A percentile compares a stretch with the other conserved stretches of the same genome.
Conservation (phyloP, 2,888 invertebrate species). For the Diabrotica balteata region DNA sequence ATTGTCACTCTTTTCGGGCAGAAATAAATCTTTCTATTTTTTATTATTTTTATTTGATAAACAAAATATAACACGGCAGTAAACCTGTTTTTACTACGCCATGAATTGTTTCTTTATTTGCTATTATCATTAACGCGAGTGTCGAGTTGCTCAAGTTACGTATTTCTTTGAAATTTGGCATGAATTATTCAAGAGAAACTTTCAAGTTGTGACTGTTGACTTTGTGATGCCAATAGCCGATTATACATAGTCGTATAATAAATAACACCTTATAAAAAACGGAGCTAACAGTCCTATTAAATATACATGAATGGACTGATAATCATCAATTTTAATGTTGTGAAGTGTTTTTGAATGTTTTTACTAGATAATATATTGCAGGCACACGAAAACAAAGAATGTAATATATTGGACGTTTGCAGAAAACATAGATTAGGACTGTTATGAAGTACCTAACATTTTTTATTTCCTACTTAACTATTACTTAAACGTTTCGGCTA, state of each 20-base stretch:
- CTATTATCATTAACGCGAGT: constrained; percentile 12
- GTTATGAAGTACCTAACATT: no score
- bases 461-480: no score
- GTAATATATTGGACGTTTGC: no score
- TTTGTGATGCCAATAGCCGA: constrained; percentile 24
- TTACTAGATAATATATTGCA: no score
- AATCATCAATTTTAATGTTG: background rate
- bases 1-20: no score
- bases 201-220: constrained; percentile 20
- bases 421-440: no score
- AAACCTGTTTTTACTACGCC: no score
- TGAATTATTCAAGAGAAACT: constrained; percentile 24
- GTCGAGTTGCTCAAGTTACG: constrained; percentile 12
- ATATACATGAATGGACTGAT: background rate
- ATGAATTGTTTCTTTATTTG: constrained; percentile 1
- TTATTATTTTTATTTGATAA: no score
- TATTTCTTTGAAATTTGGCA: constrained; percentile 18
- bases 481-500: no score
- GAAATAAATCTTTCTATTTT: no score
- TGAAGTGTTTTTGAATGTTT: background rate
- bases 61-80: no score
- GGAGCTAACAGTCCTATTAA: constrained; percentile 4
- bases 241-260: constrained; percentile 12
- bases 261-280: constrained; percentile 3
- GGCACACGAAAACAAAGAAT: no score